Evolutionary conservation across 2,888 invertebrate genomes (phyloP).

Genomic region (Idaea dimidiata): DNA sequence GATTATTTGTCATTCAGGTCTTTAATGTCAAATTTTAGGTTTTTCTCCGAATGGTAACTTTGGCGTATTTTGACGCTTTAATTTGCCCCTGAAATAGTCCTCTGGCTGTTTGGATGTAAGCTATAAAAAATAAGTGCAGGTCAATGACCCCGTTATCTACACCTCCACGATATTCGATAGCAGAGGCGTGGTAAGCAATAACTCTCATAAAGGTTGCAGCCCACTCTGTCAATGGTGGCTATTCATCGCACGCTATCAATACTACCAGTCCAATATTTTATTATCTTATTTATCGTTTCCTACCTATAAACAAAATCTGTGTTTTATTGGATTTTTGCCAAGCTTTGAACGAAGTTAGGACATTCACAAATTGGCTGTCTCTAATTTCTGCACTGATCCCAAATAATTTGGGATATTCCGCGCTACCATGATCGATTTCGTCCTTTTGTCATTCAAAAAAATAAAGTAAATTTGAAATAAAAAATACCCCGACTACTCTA

Average conservation of each 20-base stretch:
- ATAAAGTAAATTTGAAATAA: too few relatives aligned
- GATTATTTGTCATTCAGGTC: too few relatives aligned
- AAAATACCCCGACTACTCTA: too few relatives aligned
- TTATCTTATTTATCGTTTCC: background rate
- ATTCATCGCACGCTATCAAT: conserved; percentile 1
- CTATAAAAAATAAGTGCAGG: background rate
- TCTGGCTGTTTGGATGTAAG: background rate
- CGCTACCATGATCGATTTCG: too few relatives aligned
- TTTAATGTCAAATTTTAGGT: too few relatives aligned
- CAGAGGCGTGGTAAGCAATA: background rate
- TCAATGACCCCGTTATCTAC: background rate
- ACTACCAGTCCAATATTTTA: background rate
- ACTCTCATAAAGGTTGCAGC: background rate
- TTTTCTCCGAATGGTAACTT: too few relatives aligned
- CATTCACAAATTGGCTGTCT: background rate
- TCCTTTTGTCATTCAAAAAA: too few relatives aligned
- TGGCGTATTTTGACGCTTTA: too few relatives aligned
- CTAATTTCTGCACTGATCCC: background rate
- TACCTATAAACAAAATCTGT: background rate
- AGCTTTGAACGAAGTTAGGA: background rate
- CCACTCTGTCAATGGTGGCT: background rate
- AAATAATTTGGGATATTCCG: too few relatives aligned
- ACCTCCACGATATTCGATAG: background rate
- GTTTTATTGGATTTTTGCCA: background rate
- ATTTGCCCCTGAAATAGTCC: too few relatives aligned